Base-by-base conservation (phyloP, 2,797 vertebrate genomes). In the Microctenopoma stevenorrisi region DNA sequence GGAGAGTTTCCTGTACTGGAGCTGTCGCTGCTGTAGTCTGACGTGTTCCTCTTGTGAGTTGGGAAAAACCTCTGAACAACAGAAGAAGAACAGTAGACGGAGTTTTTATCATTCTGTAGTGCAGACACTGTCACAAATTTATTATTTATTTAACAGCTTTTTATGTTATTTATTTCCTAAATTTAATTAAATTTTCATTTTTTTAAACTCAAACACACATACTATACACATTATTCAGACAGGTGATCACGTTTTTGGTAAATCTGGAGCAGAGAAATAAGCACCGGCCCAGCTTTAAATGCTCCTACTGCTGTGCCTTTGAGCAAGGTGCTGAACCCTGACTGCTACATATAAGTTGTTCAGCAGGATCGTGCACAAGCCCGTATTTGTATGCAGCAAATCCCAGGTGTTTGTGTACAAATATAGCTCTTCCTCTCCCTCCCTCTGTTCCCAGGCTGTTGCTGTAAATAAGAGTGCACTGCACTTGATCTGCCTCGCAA, bases 1-100 rank as follows among this genome's bases (percentile, higher is more conserved):
- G 89, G 90, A 64, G 91, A 93, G 88, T 92, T 90, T 40, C 91
- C 91, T 3, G 90, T 85, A 4, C 92, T 92, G 76, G 91, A 93
- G 62, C 76, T 73, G 69, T 93, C 91, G 12, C 91, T 93, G 82
- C 91, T 88, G 81, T 92, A 88, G 86, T 94, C 93, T 0, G 93
- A 93, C 5, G 86, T 83, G 66, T 91, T 93, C 74, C 92, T 92
- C 70, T 64, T 75, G 83, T 93, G 93, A 77, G 85, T 82, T 0
- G 86, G 86, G 48, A 84, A 13, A 7, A 87, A 90, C 49, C 88
- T 85, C 90, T 91, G 81, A n/a, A 37, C 4, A 16, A 64, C 40
- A 49, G 33, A 2, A 8, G 7, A 37, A 50, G 30, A 64, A 35
- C 1, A 40, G 28, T 0, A 26, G 12, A 30, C 11, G 38, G 13